Conservation (phyloP, 2,797 vertebrate genomes). For the Smutsia gigantea region DNA sequence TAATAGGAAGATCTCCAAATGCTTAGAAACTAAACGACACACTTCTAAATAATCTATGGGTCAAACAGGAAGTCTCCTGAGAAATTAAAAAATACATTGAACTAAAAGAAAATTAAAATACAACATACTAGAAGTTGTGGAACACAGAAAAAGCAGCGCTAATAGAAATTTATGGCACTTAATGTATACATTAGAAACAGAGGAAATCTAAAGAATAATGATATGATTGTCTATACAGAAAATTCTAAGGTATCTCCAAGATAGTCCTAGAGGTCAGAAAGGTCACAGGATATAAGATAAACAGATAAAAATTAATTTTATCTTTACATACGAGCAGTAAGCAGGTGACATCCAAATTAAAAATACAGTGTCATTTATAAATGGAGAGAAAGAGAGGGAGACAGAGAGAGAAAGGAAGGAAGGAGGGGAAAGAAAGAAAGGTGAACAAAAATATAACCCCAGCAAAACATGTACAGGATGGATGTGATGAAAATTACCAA, state of each 20-base stretch:
- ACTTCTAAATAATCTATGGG: neutral
- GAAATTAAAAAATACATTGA: neutral
- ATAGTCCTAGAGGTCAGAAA: neutral
- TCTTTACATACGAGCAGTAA: neutral
- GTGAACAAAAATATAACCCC: neutral
- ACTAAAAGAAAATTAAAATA: neutral
- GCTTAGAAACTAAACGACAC: neutral
- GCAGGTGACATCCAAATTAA: neutral
- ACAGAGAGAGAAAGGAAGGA: neutral
- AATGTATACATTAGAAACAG: neutral
- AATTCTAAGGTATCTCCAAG: neutral
- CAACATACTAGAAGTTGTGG: neutral
- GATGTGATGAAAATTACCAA: neutral
- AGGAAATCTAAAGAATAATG: neutral
- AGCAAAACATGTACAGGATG: neutral
- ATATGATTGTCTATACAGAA: neutral
- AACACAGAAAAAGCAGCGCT: neutral
- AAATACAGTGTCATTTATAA: neutral
- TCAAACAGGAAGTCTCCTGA: neutral
- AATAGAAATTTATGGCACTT: neutral
- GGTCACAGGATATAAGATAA: neutral
- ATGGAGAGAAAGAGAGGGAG: neutral
- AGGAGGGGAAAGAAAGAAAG: neutral
- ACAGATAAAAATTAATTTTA: neutral
- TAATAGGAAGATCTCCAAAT: neutral